These are phyloP conservation scores for Pseudochirops cupreus DNA, from an alignment of 2,797 vertebrate genomes.

Conservation along the genomic window DNA sequence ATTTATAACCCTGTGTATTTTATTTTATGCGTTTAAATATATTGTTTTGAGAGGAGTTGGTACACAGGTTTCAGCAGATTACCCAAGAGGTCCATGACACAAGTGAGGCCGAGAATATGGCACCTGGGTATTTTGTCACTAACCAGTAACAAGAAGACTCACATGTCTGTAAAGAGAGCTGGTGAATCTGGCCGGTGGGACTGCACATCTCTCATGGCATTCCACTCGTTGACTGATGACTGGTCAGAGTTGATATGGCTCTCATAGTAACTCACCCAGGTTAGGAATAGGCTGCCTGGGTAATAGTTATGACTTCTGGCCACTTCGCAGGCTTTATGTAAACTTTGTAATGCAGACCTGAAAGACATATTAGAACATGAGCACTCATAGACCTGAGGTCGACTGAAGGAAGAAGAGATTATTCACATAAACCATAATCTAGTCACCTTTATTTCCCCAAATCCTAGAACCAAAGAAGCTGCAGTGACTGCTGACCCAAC, in stretches of 20 bases:
- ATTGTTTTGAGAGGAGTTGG: neutral
- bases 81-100: neutral
- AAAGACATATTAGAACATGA: slow-evolving; percentile 59
- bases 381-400: slow-evolving; percentile 13
- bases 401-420: neutral
- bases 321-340: slow-evolving; percentile 98
- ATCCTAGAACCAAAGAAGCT: neutral
- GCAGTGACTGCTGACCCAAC: neutral
- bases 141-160: slow-evolving; percentile 82
- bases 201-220: slow-evolving; percentile 98
- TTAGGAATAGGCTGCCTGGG: slow-evolving; percentile 97
- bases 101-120: neutral
- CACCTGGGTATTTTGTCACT: neutral
- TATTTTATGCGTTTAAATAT: neutral
- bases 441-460: neutral
- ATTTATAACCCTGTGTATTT: neutral
- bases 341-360: slow-evolving; percentile 97
- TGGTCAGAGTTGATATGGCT: slow-evolving; percentile 96
- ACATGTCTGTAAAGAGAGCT: slow-evolving; percentile 96
- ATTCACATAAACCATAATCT: neutral
- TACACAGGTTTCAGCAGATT: neutral
- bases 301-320: slow-evolving; percentile 98
- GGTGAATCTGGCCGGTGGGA: slow-evolving; percentile 97
- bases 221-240: slow-evolving; percentile 97
- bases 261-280: slow-evolving; percentile 99